Conservation (phyloP, 2,113 vertebrate species). For the Fulmarus glacialis region DNA sequence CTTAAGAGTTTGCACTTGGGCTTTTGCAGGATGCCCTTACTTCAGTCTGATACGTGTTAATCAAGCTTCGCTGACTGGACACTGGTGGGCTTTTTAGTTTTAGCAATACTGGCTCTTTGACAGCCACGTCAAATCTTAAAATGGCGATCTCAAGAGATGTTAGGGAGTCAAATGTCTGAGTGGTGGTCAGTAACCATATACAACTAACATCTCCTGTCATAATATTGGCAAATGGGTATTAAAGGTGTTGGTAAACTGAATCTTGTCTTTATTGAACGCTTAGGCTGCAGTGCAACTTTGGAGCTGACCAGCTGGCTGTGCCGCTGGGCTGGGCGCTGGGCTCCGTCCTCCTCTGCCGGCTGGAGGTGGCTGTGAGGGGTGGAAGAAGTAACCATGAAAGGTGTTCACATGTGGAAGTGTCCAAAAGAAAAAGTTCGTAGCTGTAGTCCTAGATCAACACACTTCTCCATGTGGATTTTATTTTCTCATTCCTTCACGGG, state of each 20-base stretch:
- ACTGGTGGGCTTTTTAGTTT: not conserved
- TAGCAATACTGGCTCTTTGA: not conserved
- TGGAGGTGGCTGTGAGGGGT: not conserved
- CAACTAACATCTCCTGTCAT: not conserved
- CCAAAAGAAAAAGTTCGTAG: not conserved
- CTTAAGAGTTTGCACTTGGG: not conserved
- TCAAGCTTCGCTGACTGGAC: not conserved
- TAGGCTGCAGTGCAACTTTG: not conserved
- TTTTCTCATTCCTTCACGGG: not conserved
- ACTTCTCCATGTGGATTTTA: fast-evolving
- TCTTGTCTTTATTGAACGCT: not conserved
- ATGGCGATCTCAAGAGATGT: not conserved
- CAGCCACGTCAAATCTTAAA: not conserved
- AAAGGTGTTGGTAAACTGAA: not conserved
- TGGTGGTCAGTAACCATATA: not conserved
- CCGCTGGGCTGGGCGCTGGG: not conserved
- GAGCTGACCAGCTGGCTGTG: not conserved
- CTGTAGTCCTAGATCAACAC: fast-evolving
- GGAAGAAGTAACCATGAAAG: not conserved
- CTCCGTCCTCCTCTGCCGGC: too few species aligned
- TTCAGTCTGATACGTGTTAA: not conserved
- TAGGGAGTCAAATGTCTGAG: not conserved
- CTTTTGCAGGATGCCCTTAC: not conserved
- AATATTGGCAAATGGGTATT: not conserved
- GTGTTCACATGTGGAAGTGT: not conserved